Evolutionary conservation across 1,140 invertebrate species (phyloP), one percentile per base, ranked within the genome.

Genomic region (Campoletis sonorensis): DNA sequence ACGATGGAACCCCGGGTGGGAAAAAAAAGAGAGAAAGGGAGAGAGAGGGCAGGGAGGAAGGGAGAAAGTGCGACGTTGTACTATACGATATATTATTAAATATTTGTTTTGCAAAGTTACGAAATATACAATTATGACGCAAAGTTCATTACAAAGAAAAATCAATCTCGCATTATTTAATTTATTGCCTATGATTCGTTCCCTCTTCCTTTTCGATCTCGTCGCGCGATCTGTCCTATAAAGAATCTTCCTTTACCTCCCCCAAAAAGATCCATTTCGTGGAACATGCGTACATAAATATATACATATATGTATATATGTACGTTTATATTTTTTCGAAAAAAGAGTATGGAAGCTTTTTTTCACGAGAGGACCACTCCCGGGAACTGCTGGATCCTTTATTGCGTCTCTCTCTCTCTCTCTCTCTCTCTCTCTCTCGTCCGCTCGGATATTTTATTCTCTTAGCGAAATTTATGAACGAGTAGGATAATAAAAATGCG

Each of bases 391-490:
- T 81, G 72, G 81, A 80, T 80, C 83, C 81, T 82, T 82, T 85
- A 71, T 76, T 58, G 11, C 68, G 82, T 80, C 75, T 68, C 81
- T 61, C 70, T 76, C 75, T 37, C 54, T 58, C 54, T 58, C 75
- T 37, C 54, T 58, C 54, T 58, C 54, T n/a, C 54, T 58, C 54
- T 58, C 16, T 79, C 58, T 49, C 51, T 58, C 72, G 49, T 76
- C 27, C 75, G 75, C 82, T 71, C 82, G 84, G 78, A 86, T 88
- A 88, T 88, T 89, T 89, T 88, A 89, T 89, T 89, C 85, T 85
- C 85, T 85, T 85, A 83, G 86, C 85, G 82, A 89, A 90, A 91
- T 91, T 91, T 91, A 91, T 89, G 88, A 88, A 89, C 86, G 88
- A 88, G 83, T 86, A 84, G 85, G 86, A 89, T 89, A 88, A 90